Conservation (phyloP, 2,113 vertebrate species). For the Aythya baeri region DNA sequence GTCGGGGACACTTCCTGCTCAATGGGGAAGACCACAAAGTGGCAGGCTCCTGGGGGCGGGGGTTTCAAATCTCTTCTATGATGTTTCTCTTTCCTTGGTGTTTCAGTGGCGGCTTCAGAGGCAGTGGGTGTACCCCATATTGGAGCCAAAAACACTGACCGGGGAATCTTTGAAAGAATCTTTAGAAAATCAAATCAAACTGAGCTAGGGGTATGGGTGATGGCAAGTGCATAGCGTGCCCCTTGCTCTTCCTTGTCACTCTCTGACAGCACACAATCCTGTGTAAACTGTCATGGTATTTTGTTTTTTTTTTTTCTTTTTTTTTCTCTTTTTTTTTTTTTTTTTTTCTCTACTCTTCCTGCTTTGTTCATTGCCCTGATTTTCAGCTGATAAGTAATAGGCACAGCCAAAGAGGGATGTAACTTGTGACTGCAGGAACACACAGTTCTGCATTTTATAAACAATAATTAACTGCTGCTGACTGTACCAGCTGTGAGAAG, state of each 20-base stretch:
- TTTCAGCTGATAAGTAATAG: constrained; percentile 4
- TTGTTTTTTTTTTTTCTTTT: not conserved
- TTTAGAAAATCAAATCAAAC: not conserved
- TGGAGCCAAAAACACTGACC: not conserved
- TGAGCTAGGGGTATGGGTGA: not conserved
- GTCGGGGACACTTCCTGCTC: not conserved
- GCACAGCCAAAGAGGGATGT: constrained; percentile 19
- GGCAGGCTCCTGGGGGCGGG: not conserved
- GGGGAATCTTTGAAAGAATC: not conserved
- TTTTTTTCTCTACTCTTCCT: not conserved
- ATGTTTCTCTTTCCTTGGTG: not conserved
- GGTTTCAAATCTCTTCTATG: not conserved
- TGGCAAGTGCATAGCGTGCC: not conserved
- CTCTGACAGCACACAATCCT: not conserved
- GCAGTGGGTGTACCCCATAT: not conserved
- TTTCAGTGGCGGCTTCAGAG: not conserved
- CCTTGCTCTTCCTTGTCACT: not conserved
- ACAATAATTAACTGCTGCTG: constrained; percentile 53
- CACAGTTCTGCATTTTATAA: constrained; percentile 34
- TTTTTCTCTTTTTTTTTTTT: not conserved
- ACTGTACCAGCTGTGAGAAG: not conserved
- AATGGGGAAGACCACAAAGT: not conserved
- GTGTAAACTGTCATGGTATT: not conserved
- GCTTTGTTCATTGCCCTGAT: not conserved
- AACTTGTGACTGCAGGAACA: constrained; percentile 20